Percentiles rank a stretch among this genome's conserved stretches.
Evolutionary conservation across 2,113 vertebrate species (phyloP).

Genomic region (Brachypodius melanocephalos): DNA sequence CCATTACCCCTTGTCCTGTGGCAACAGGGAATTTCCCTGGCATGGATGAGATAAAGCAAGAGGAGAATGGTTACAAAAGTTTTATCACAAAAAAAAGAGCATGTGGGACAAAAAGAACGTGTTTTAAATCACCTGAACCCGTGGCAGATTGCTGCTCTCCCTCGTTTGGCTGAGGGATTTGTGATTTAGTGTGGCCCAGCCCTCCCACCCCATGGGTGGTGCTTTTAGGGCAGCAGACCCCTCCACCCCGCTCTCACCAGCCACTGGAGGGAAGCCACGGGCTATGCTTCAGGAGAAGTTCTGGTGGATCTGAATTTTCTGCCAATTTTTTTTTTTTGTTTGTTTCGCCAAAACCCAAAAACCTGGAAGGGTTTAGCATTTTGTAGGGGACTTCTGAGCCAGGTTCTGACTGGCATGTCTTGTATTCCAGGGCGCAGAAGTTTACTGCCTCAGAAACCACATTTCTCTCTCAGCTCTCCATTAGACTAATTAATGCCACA

Average conservation of each 20-base stretch:
- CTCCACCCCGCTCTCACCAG: neutral
- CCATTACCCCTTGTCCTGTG: too few relatives aligned
- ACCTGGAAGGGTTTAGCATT: neutral
- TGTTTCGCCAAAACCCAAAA: fast-evolving
- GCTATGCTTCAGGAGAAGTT: neutral
- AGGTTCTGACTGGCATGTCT: fast-evolving
- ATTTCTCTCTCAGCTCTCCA: neutral
- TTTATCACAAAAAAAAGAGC: neutral
- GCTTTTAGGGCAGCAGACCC: fast-evolving
- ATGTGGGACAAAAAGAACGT: fast-evolving
- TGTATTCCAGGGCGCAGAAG: neutral
- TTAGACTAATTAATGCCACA: neutral
- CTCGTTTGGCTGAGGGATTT: neutral
- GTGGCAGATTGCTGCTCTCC: neutral
- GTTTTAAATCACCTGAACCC: neutral
- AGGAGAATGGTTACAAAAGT: neutral
- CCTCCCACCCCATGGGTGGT: neutral
- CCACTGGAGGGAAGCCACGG: neutral
- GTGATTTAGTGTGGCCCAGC: neutral
- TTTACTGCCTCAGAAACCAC: slow-evolving; percentile 30
- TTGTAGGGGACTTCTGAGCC: neutral
- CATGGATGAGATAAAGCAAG: neutral
- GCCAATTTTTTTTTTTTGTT: neutral
- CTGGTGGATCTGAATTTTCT: neutral
- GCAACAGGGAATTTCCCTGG: neutral